Base-by-base conservation (phyloP, 2,113 vertebrate species). In the Oncorhynchus keta region DNA sequence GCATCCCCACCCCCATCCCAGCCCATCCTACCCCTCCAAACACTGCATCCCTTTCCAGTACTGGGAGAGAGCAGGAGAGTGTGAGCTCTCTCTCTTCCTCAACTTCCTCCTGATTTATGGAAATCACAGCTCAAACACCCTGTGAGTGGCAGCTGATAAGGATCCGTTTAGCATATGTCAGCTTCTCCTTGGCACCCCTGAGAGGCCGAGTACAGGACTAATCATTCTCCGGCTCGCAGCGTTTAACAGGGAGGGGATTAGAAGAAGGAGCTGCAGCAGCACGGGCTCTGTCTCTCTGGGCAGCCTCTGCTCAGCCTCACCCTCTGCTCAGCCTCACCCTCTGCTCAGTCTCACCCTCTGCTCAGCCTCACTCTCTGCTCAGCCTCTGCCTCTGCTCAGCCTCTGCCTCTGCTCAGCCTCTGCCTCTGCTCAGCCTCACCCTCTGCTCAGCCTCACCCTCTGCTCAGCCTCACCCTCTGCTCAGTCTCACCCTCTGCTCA, bases 111-210 rank as follows among this genome's bases (percentile, higher is more conserved):
- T 70, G 35, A 45, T 70, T 49, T 70, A 48, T 70, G 68, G 39
- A 70, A 70, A 70, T 49, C 68, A n/a, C 68, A 16, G 14, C 22
- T 18, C 68, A n/a, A 20, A n/a, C 68, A 3, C 32, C 68, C 16
- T 68, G 30, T 68, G 68, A 45, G 68, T 4, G n/a, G 39, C 68
- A 22, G 68, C 68, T 48, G 68, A 70, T 70, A 70, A 70, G 68
- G 22, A 35, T 24, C 4, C 35, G 11, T 48, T 70, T 24, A 48
- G 68, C 68, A 70, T 70, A 70, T 70, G 68, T 70, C 68, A 70
- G 68, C 68, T 70, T 70, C 45, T 70, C n/a, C 68, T 49, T 24
- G 68, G 18, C 68, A 70, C 39, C 68, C 22, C 39, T 16, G 68
- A 70, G 68, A 70, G 68, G n/a, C 26, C 1, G 68, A 24, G 39